phyloP scores from a whole-genome alignment of 1,140 invertebrate genomes.

The Cotesia glomerata region DNA sequence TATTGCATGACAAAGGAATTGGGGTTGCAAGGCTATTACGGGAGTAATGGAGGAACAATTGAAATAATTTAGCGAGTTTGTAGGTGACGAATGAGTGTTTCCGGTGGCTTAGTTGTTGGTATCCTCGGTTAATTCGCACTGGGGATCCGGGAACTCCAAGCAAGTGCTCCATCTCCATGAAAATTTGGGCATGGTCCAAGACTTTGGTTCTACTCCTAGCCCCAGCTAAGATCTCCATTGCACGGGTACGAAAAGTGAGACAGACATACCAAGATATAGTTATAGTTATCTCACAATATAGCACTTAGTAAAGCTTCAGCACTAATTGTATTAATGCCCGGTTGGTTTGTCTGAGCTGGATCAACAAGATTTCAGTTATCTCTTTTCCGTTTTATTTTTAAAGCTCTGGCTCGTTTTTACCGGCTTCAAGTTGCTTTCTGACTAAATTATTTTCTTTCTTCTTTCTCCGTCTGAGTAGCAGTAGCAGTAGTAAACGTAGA shows the following conservation, averaged over 20 bases:
- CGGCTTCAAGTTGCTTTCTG: neutral
- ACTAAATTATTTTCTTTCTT: neutral
- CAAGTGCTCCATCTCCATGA: slow-evolving; percentile 5
- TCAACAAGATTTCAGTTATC: slow-evolving; percentile 42
- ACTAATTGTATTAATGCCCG: slow-evolving; percentile 62
- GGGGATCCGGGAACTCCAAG: slow-evolving; percentile 5
- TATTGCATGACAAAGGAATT: no score
- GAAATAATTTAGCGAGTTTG: neutral
- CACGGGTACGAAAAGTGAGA: slow-evolving; percentile 3
- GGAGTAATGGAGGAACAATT: slow-evolving; percentile 9
- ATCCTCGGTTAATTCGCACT: slow-evolving; percentile 24
- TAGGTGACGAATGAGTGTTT: slow-evolving; percentile 29
- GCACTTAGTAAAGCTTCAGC: slow-evolving; percentile 54
- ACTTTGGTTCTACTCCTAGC: neutral
- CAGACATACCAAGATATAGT: neutral
- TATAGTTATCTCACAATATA: slow-evolving; percentile 40
- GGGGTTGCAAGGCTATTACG: no score
- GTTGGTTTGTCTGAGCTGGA: slow-evolving; percentile 42
- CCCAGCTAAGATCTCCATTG: neutral
- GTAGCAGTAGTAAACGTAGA: no score
- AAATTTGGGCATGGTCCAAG: slow-evolving; percentile 58
- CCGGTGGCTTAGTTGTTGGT: slow-evolving; percentile 11
- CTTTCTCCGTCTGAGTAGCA: neutral
- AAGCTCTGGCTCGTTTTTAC: no score
- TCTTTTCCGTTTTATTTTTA: slow-evolving; percentile 7